phyloP scores from a whole-genome alignment of 2,888 invertebrate species.

The Microchrysa polita region DNA sequence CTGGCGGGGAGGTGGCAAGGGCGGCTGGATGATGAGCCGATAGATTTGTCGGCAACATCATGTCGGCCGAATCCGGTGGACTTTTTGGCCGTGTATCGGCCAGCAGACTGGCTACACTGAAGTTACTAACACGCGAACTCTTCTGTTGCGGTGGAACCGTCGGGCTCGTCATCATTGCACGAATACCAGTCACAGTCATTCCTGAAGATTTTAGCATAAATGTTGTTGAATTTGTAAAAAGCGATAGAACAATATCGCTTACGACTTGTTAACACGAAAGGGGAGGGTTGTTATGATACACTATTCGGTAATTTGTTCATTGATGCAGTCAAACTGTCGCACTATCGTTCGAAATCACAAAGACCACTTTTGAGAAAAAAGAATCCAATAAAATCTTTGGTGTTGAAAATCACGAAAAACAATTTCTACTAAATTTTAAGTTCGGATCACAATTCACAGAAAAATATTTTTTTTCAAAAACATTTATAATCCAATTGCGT shows the following conservation, averaged over 20 bases:
- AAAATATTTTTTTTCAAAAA: too few relatives aligned
- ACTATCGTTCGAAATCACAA: not conserved
- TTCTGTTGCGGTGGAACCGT: slow-evolving; percentile 69
- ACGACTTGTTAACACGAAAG: not conserved
- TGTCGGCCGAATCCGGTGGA: slow-evolving; percentile 53
- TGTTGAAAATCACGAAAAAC: not conserved
- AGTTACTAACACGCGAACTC: slow-evolving; percentile 74
- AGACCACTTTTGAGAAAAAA: not conserved
- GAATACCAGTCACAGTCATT: slow-evolving; percentile 72
- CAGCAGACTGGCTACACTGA: slow-evolving; percentile 88
- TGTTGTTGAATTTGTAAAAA: slow-evolving; percentile 40
- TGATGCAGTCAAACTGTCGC: not conserved
- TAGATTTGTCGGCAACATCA: slow-evolving; percentile 60
- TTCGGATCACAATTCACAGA: not conserved
- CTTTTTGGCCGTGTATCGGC: slow-evolving; percentile 80
- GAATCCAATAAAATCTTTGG: not conserved
- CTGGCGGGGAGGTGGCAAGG: slow-evolving; percentile 48
- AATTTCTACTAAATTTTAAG: not conserved
- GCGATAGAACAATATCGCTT: too few relatives aligned
- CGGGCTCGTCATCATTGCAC: slow-evolving; percentile 71
- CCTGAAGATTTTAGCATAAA: slow-evolving; percentile 65
- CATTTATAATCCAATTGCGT: not conserved
- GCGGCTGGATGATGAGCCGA: slow-evolving; percentile 65
- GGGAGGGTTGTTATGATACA: not conserved
- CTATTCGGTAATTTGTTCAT: not conserved